These are phyloP conservation scores for Lethocerus indicus DNA, from an alignment of 1,140 invertebrate genomes.

Conservation along the genomic window DNA sequence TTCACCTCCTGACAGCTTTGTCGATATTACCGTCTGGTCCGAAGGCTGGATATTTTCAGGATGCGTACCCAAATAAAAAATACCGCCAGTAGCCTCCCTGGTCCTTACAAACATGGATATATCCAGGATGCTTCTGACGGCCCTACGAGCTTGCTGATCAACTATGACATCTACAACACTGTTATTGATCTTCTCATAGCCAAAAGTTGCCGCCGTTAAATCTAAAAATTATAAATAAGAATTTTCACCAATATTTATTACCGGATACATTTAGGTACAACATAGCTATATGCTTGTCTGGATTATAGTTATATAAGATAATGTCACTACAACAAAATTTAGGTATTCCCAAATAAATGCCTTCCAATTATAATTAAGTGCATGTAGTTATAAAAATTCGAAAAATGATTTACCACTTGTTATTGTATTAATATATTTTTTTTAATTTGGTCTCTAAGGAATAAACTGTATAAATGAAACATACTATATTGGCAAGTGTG, in stretches of 20 bases:
- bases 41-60: slow-evolving; percentile 16
- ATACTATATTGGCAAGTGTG: slow-evolving; percentile 72
- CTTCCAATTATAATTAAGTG: too few species aligned
- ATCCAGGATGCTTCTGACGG: slow-evolving; percentile 61
- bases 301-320: too few species aligned
- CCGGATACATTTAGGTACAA: too few species aligned
- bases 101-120: slow-evolving; percentile 88
- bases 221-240: slow-evolving; percentile 27
- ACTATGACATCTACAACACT: slow-evolving; percentile 56
- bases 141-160: slow-evolving; percentile 39
- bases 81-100: slow-evolving; percentile 58
- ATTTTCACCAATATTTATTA: too few species aligned
- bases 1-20: slow-evolving; percentile 57
- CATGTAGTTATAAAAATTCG: too few species aligned
- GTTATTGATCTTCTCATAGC: slow-evolving; percentile 58
- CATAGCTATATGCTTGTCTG: too few species aligned
- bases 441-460: too few species aligned
- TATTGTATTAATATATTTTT: too few species aligned
- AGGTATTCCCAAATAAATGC: too few species aligned
- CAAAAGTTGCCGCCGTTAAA: slow-evolving; percentile 80
- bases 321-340: too few species aligned
- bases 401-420: too few species aligned
- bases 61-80: slow-evolving; percentile 70
- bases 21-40: slow-evolving; percentile 55
- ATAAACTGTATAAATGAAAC: slow-evolving; percentile 20